Base-by-base conservation (phyloP, 2,888 invertebrate species). In the Baccha elongata region DNA sequence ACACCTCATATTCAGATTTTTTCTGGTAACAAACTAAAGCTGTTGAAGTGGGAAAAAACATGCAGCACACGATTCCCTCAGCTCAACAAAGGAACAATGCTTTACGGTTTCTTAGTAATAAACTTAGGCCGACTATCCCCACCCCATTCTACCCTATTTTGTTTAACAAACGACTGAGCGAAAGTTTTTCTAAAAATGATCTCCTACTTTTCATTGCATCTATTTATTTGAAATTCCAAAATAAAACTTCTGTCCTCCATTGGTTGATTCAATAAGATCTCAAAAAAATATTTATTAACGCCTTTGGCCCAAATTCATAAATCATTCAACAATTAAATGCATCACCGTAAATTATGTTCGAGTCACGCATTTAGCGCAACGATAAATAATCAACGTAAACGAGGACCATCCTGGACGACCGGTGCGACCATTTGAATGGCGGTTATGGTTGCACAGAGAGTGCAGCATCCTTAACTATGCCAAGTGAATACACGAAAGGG, bases 321-420 rank as follows among this genome's bases (percentile, higher is more conserved):
- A 81, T 81, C 81, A 81, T 81, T 62, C 81, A 62, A 81, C 81
- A 81, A 81, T 81, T 76, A 71, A 81, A 71, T 26, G 81, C 67
- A 72, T 81, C 81, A 76, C 65, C 76, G 81, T 81, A 81, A 76
- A 81, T 81, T 81, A 76, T 76, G 60, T 19, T 58, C 35, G 64
- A 81, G 71, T 81, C 81, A 81, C 81, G 81, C 81, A 81, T 81
- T 81, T 81, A 76, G 67, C 53, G 60, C 71, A 52, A 35, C 76
- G 62, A 81, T 81, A 81, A 81, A 81, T 81, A 81, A 67, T 71
- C 76, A 37, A 1, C 42, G 19, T 48, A 40, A 50, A 64, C 52
- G 13, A 26, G 64, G 17, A 26, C 17, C 55, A 32, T 37, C 50
- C 46, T 2, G 15, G 13, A 19, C 7, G 21, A 48, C 3, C 26